Percentiles rank a stretch among this genome's conserved stretches.
phyloP scores from a whole-genome alignment of 1,140 invertebrate genomes.

The Colletes gigas region DNA sequence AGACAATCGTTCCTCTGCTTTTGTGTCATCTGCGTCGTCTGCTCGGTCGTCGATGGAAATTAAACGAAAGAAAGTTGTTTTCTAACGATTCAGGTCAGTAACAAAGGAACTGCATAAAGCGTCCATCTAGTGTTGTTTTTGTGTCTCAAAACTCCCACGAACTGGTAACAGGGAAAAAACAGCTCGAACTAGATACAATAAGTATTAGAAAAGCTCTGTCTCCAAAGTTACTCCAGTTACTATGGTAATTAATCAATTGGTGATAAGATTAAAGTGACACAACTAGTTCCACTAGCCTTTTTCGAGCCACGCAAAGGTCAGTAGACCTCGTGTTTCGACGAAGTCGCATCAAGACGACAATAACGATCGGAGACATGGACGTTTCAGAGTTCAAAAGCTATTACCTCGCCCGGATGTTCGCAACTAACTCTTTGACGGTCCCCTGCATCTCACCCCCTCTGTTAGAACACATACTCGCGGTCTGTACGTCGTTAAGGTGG shows the following conservation, averaged over 20 bases:
- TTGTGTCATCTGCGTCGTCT: background rate
- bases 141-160: too few species aligned
- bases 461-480: background rate
- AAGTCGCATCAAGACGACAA: slow-evolving; percentile 26
- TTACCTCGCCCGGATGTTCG: slow-evolving; percentile 66
- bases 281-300: background rate
- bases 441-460: background rate
- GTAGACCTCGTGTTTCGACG: background rate
- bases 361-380: slow-evolving; percentile 31
- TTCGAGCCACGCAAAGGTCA: background rate
- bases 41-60: background rate
- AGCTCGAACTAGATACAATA: background rate
- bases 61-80: background rate
- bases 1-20: slow-evolving; percentile 3
- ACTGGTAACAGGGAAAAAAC: background rate
- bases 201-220: background rate
- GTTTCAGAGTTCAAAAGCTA: slow-evolving; percentile 58
- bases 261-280: slow-evolving; percentile 8
- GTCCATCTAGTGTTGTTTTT: too few species aligned
- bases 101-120: background rate
- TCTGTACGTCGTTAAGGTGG: background rate
- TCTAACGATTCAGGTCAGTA: background rate
- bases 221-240: background rate
- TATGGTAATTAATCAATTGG: background rate
- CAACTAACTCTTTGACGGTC: slow-evolving; percentile 62